Evolutionary conservation across 2,797 vertebrate genomes (phyloP), one percentile per base, ranked within the genome.

Genomic region (Lacerta viridis): DNA sequence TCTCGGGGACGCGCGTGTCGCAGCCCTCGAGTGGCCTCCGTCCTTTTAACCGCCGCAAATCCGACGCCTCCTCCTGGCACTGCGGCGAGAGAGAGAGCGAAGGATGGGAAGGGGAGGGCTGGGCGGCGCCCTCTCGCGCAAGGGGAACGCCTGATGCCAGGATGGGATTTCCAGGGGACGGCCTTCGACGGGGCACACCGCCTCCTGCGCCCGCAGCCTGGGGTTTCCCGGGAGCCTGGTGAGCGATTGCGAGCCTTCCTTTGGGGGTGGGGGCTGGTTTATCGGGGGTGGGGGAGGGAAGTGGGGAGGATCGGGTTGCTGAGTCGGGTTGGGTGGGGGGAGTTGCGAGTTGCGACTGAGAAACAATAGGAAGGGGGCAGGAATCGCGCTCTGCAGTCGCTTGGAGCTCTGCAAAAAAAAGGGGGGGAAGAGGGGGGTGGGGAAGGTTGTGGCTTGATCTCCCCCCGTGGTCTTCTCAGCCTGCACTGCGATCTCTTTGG

Each of bases 161-260:
- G 87, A 18, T 50, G 59, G 29, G 80, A 29, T 76, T 87, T 83
- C 71, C 69, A 3, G 72, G 72, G 71, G 69, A 83, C 80, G 17
- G 87, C 61, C 72, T 88, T 41, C 36, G 46, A 1, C 43, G 86
- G 20, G 50, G 36, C 78, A 61, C 79, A 17, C 9, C 9, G 68
- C 5, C 78, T n/a, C 64, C 25, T 9, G 15, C 8, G n/a, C 46
- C 46, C 18, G 33, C 66, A 17, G 29, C 4, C n/a, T 8, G 76
- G 78, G 25, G 15, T n/a, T 46, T 4, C 36, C n/a, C 7, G 15
- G 33, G n/a, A 33, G 66, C 1, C 46, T 80, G 78, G 77, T 80
- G 33, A 71, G 84, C 43, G 1, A 1, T 23, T 7, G 23, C 23
- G 1, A 46, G 6, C 50, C 46, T 17, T 46, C 46, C n/a, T 20